These are phyloP conservation scores for Daphoenositta chrysoptera DNA, from an alignment of 2,113 vertebrate genomes.

Conservation along the genomic window DNA sequence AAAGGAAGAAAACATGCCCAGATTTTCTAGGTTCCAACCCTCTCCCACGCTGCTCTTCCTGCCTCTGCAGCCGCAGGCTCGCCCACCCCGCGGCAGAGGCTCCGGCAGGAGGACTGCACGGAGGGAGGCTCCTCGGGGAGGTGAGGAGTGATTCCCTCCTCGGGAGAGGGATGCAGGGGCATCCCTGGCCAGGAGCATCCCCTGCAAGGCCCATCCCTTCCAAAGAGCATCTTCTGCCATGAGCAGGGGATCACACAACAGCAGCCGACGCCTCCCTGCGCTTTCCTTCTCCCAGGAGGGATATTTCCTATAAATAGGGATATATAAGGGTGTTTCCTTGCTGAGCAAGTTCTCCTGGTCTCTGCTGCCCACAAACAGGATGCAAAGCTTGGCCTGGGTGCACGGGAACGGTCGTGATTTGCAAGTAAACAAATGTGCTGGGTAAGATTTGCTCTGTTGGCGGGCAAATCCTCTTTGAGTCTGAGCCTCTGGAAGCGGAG, in stretches of 20 bases:
- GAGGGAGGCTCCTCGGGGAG: not conserved
- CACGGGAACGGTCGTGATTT: accelerated
- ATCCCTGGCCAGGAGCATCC: not conserved
- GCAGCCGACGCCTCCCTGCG: too few species aligned
- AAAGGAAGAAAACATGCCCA: conserved; percentile 53
- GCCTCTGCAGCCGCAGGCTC: not conserved
- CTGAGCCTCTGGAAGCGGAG: not conserved
- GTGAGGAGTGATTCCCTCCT: not conserved
- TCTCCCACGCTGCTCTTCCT: conserved; percentile 42
- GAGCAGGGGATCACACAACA: accelerated
- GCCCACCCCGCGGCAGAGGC: not conserved
- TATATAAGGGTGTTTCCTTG: too few species aligned
- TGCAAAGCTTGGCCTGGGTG: not conserved
- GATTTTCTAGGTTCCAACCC: conserved; percentile 35
- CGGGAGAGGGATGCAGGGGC: not conserved
- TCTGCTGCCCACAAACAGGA: not conserved
- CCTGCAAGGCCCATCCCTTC: not conserved
- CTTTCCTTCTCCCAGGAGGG: not conserved
- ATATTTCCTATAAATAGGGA: too few species aligned
- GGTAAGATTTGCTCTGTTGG: not conserved
- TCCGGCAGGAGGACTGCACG: accelerated
- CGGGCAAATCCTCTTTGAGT: not conserved
- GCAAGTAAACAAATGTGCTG: not conserved
- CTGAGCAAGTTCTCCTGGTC: not conserved
- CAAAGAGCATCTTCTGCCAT: accelerated